phyloP scores from a whole-genome alignment of 2,797 vertebrate genomes.

The Lepus oiostolus region DNA sequence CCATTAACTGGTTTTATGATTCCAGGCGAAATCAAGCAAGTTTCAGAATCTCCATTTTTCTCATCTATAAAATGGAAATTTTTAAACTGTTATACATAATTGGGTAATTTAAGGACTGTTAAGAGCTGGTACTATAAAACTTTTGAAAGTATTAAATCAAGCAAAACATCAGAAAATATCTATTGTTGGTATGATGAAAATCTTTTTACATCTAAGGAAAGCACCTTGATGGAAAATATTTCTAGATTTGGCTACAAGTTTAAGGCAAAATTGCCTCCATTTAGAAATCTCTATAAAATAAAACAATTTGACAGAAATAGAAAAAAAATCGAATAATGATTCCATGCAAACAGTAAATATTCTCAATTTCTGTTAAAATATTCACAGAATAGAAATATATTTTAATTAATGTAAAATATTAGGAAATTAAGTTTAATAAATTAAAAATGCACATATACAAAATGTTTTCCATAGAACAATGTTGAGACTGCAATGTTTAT shows the following conservation, averaged over 20 bases:
- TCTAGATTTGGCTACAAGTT: not conserved
- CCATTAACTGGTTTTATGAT: not conserved
- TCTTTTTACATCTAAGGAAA: not conserved
- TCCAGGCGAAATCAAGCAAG: not conserved
- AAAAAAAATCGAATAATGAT: not conserved
- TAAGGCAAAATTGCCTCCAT: constrained; percentile 2
- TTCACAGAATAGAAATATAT: not conserved
- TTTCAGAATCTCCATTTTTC: constrained; percentile 41
- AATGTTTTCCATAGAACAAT: not conserved
- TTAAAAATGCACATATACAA: not conserved
- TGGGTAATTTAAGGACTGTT: not conserved
- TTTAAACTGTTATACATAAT: not conserved
- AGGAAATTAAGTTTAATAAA: not conserved
- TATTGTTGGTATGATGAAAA: not conserved
- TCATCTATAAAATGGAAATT: not conserved
- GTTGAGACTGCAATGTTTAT: not conserved
- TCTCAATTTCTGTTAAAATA: not conserved
- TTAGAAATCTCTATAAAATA: not conserved
- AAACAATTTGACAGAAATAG: not conserved
- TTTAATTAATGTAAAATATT: not conserved
- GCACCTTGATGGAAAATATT: not conserved
- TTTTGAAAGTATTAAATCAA: constrained; percentile 23
- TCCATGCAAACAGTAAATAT: not conserved
- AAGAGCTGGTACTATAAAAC: not conserved
- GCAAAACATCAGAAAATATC: constrained; percentile 21